Evolutionary conservation across 2,797 vertebrate species (phyloP).

Genomic region (Odontamblyopus lacepedii): DNA sequence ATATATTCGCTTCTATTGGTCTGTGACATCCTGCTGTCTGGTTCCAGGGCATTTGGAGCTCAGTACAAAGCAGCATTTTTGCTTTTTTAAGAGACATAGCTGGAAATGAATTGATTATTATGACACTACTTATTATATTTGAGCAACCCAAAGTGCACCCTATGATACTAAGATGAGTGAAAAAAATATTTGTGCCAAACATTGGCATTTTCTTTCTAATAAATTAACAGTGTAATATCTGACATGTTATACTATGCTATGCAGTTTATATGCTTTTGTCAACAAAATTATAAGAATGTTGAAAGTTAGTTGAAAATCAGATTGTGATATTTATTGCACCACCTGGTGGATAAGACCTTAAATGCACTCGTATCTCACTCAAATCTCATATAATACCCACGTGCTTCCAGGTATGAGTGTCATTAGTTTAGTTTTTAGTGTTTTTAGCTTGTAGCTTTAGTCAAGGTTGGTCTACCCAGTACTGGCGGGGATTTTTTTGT

Average conservation of each 20-base stretch:
- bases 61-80: not conserved
- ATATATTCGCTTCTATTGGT: conserved; percentile 73
- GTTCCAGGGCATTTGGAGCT: not conserved
- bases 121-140: not conserved
- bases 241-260: too few relatives aligned
- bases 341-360: conserved; percentile 25
- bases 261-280: not conserved
- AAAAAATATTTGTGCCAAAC: too few relatives aligned
- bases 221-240: too few relatives aligned
- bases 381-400: not conserved
- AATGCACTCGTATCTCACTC: not conserved
- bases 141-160: not conserved
- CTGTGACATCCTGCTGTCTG: conserved; percentile 47
- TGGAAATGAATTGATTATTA: not conserved
- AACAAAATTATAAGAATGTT: not conserved
- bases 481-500: too few relatives aligned
- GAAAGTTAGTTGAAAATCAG: too few relatives aligned
- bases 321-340: conserved; percentile 25
- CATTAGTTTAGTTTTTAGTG: not conserved
- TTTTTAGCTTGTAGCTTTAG: conserved; percentile 15
- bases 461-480: conserved; percentile 6
- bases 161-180: not conserved
- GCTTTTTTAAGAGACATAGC: not conserved
- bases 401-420: conserved; percentile 7
- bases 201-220: too few relatives aligned